Evolutionary conservation across 2,113 vertebrate species (phyloP).

Genomic region (Regulus satrapa): DNA sequence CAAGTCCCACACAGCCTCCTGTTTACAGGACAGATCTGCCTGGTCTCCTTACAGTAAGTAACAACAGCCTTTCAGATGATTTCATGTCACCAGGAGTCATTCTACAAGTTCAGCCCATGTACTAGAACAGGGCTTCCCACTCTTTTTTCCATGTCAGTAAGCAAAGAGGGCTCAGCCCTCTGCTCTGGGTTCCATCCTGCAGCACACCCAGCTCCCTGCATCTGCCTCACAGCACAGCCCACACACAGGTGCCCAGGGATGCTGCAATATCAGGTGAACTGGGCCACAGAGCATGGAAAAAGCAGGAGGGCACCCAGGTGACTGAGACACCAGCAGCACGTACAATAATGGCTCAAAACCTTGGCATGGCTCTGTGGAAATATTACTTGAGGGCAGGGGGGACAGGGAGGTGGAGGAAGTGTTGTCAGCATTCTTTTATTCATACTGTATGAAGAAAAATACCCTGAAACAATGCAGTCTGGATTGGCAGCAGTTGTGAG

Average conservation of each 20-base stretch:
- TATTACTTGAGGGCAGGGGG: background rate
- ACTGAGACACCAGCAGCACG: background rate
- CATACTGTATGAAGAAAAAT: conserved; percentile 5
- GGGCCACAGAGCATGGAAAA: background rate
- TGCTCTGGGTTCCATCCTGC: background rate
- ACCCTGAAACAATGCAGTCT: background rate
- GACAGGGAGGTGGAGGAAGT: background rate
- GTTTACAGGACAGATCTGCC: background rate
- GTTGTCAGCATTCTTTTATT: background rate
- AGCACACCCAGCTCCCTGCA: background rate
- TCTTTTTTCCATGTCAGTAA: background rate
- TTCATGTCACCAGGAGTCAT: background rate
- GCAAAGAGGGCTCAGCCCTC: background rate
- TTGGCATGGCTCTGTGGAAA: background rate
- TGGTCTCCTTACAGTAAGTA: background rate
- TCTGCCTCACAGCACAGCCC: background rate
- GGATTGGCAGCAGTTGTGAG: background rate
- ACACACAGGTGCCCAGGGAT: fast-evolving
- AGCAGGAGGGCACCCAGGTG: background rate
- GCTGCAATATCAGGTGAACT: background rate
- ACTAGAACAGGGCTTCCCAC: background rate
- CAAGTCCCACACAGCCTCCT: background rate
- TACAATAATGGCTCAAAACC: background rate
- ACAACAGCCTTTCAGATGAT: background rate
- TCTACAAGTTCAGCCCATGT: background rate